Conservation (phyloP, 2,888 invertebrate species). For the Loripinus fragilis region DNA sequence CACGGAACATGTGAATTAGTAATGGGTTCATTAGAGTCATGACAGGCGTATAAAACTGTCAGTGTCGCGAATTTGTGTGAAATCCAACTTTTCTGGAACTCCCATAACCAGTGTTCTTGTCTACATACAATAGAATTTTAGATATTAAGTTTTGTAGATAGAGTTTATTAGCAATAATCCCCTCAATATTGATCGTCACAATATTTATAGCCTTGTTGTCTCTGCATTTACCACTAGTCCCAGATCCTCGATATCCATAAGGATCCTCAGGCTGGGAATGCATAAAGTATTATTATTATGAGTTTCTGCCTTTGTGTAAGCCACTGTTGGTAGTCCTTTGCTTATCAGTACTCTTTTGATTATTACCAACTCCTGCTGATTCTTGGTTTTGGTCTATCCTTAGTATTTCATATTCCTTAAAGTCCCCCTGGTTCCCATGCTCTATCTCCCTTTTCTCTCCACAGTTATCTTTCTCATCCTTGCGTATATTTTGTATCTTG, state of each 20-base stretch:
- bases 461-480: too few relatives aligned
- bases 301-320: neutral
- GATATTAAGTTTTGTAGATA: neutral
- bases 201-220: neutral
- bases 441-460: too few relatives aligned
- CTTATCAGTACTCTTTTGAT: neutral
- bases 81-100: neutral
- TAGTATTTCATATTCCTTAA: too few relatives aligned
- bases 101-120: constrained; percentile 5
- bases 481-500: too few relatives aligned
- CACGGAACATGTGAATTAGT: neutral
- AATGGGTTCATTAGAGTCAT: constrained; percentile 5
- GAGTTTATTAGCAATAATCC: neutral
- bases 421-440: too few relatives aligned
- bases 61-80: neutral
- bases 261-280: neutral
- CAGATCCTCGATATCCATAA: neutral
- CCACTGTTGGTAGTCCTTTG: neutral
- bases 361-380: too few relatives aligned
- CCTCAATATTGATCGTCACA: neutral
- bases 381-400: too few relatives aligned
- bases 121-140: neutral
- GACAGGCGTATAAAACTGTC: neutral
- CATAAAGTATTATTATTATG: neutral
- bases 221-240: neutral